Base-by-base conservation (phyloP, 2,888 invertebrate genomes). In the Minunthozetes semirufus region DNA sequence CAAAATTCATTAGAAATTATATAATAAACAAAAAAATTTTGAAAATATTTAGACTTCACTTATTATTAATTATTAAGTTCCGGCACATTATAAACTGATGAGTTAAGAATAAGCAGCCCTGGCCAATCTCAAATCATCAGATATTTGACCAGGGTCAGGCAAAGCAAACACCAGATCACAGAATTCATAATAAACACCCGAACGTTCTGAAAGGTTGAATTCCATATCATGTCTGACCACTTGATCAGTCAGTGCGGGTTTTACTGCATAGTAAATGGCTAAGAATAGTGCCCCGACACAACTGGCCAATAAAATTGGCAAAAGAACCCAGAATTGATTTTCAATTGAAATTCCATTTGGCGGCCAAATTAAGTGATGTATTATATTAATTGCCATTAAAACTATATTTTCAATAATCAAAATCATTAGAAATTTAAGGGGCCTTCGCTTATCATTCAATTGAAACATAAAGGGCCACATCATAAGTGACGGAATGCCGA, bases 121-220 rank as follows among this genome's bases (percentile, higher is more conserved):
- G 5, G 13, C 42, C 42, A 13, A 13, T 42, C 42, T 8, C 1
- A 42, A 11, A 42, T 42, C 42, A 4, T 4, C 13, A 9, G 42
- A 6, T 1, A 42, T 42, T 4, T 42, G 9, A 6, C 9, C 50
- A 50, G 50, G 17, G 3, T 50, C n/a, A 9, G 77, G 76, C 9
- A 79, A 56, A 56, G 77, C 77, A 72, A 79, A 79, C 4, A 79
- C 77, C 5, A 76, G 61, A 42, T 79, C 78, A 74, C 79, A 79
- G 46, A 79, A 79, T 15, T 79, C 79, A 71, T 77, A 79, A 72
- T 78, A 79, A 74, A 79, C 78, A 0, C 79, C 79, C 27, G 74
- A 78, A 1, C 77, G 75, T 11, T 78, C 76, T 15, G 38, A 48
- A 13, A 77, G n/a, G 19, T 77, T 75, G 1, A n/a, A 17, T 2